A percentile compares a stretch with the other conserved stretches of the same genome.
Evolutionary conservation across 1,140 invertebrate genomes (phyloP).

Genomic region (Phortica variegata): DNA sequence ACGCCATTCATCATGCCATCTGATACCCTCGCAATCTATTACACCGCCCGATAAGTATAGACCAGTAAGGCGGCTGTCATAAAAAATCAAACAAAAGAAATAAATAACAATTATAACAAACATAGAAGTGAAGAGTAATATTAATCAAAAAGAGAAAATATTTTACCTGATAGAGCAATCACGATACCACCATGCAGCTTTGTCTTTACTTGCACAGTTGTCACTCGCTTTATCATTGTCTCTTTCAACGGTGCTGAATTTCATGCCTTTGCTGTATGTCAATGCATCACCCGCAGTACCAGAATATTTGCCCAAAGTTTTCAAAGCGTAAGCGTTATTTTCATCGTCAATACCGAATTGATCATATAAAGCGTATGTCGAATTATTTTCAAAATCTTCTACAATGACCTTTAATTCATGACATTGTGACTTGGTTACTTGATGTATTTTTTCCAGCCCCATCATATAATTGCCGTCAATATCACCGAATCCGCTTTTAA

Average conservation of each 20-base stretch:
- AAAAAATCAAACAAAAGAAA: not conserved
- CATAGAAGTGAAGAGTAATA: too few species aligned
- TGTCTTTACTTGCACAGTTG: constrained; percentile 67
- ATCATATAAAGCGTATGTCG: constrained; percentile 65
- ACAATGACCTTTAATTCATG: constrained; percentile 67
- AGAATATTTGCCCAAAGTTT: constrained; percentile 63
- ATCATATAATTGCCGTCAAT: constrained; percentile 66
- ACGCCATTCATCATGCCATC: constrained; percentile 41
- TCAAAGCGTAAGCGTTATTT: constrained; percentile 65
- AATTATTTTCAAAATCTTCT: constrained; percentile 61
- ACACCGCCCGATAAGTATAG: constrained; percentile 33
- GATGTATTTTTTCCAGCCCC: constrained; percentile 63
- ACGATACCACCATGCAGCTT: constrained; percentile 69
- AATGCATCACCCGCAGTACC: constrained; percentile 71
- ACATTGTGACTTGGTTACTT: constrained; percentile 62
- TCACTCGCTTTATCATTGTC: constrained; percentile 71
- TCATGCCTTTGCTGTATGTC: constrained; percentile 65
- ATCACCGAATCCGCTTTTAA: constrained; percentile 66
- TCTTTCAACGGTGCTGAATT: constrained; percentile 68
- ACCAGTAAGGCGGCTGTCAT: constrained; percentile 36
- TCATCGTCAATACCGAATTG: constrained; percentile 67
- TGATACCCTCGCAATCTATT: constrained; percentile 35
- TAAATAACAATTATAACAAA: too few species aligned
- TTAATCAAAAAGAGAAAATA: too few species aligned
- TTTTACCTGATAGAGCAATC: constrained; percentile 40